Conservation (phyloP, 2,113 vertebrate genomes). For the human region GRCh38 chr9:107761001-107761500, state of each 20-base stretch:
- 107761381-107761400: background rate
- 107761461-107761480: background rate
- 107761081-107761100: slow-evolving; percentile 60
- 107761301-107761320: background rate
- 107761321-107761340: background rate
- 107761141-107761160: slow-evolving; percentile 35
- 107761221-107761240: background rate
- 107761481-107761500: background rate
- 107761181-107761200: background rate
- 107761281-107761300: background rate
- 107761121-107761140: background rate
- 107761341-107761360: background rate
- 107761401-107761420: background rate
- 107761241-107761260: background rate
- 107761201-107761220: background rate
- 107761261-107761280: background rate
- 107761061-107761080: slow-evolving; percentile 63
- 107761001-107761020: slow-evolving; percentile 74
- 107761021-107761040: slow-evolving; percentile 69
- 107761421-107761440: fast-evolving
- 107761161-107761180: background rate
- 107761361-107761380: background rate
- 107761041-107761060: slow-evolving; percentile 77
- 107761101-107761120: slow-evolving; percentile 65
- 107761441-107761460: background rate